Base-by-base conservation (phyloP, 2,888 invertebrate species). In the Rhaphigaster nebulosa region DNA sequence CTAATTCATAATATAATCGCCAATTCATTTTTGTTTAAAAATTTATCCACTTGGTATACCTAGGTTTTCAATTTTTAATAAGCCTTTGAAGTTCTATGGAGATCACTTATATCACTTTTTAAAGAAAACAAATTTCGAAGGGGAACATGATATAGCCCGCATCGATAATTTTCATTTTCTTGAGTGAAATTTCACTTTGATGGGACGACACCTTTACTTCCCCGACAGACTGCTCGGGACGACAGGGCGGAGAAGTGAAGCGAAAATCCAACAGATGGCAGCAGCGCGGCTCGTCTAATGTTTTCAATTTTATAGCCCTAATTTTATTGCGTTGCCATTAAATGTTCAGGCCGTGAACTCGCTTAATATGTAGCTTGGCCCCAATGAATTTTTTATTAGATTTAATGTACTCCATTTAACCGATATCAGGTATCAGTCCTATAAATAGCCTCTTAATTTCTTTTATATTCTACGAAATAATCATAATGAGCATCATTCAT, bases 271-370 rank as follows among this genome's bases (percentile, higher is more conserved):
- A 76, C 70, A 76, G 70, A 38, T 76, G 8, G 34, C 34, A 76
- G 70, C 70, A 76, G 34, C 0, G 70, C 8, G 13, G 34, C 70
- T 10, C 29, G 0, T 23, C 34, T 6, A 29, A 3, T 76, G 18
- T 34, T 34, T 23, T 70, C 34, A 70, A 70, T 29, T 65, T 65
- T 65, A 65, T 29, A 29, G 29, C 13, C 65, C 13, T 10, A 38
- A 76, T 76, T 76, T 76, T 76, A 76, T 38, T 76, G 38, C 70
- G 8, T 34, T 76, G 38, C 23, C 70, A 76, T 76, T 76, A 76
- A 76, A 76, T 6, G 0, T 76, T 76, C 15, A 20, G 6, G 70
- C 26, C 34, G 23, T 34, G 70, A 15, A 0, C 13, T 4, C 13
- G 29, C 6, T n/a, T 60, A n/a, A n/a, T 23, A 23, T 56, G 6